Base-by-base conservation (phyloP, 92 coral and sea anemone species). In the Pocillopora meandrina region DNA sequence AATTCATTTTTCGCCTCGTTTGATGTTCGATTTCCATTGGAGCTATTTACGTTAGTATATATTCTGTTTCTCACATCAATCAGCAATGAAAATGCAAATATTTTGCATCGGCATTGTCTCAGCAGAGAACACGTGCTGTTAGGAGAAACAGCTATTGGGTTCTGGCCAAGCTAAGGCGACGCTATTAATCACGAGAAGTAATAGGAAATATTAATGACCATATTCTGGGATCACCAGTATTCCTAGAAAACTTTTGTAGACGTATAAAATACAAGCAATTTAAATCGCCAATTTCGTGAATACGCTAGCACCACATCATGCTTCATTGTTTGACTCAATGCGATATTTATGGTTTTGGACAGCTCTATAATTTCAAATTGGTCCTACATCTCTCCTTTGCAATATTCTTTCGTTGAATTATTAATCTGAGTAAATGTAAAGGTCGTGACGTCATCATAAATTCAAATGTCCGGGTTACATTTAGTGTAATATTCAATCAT, bases 1-100 rank as follows among this genome's bases (percentile, higher is more conserved):
- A 76, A 76, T 76, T 67, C 47, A 61, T 60, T 16, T 31, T 13
- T 33, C 58, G 71, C n/a, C 19, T 62, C 42, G 15, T 79, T 65
- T 52, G 74, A 49, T 65, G 12, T 36, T 26, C 1, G 21, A 55
- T 13, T 67, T 79, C 83, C 83, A 7, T 55, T 65, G 31, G 83
- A 55, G 83, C 1, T 20, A 70, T 68, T 68, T 33, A 13, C 10
- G 62, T 59, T 59, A 59, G 14, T 7, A 59, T 2, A 26, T 26
- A 26, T 59, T 59, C 10, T 59, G 62, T 59, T 2, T 59, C 14
- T 12, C 62, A 59, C 3, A 59, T 59, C 18, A 2, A 59, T 16
- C 14, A 16, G 16, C 62, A 59, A 12, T 12, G 62, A 16, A 16
- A 56, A 56, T 56, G 19, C 78, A 56, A 74, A 74, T 74, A 12